A percentile compares a stretch with the other conserved stretches of the same genome.
phyloP scores from a whole-genome alignment of 2,113 vertebrate species.

The Protobothrops flavoviridis region DNA sequence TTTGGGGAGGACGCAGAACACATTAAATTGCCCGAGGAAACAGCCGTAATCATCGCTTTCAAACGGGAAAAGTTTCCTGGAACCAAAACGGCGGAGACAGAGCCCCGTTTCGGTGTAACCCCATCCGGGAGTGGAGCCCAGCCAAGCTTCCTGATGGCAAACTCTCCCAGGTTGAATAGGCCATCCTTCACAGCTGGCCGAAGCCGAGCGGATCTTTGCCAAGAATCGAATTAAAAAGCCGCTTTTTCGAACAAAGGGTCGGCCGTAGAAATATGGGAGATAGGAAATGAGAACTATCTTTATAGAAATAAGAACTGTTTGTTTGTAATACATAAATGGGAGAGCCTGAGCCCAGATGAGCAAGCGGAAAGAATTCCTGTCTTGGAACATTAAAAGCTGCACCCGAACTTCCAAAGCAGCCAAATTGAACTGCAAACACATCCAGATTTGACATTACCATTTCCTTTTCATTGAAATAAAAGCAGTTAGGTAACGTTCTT shows the following conservation, averaged over 20 bases:
- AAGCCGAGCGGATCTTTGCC: background rate
- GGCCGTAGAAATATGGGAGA: background rate
- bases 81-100: fast-evolving
- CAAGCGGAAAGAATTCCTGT: background rate
- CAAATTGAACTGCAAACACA: background rate
- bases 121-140: background rate
- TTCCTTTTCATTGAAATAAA: background rate
- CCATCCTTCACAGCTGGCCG: background rate
- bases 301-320: background rate
- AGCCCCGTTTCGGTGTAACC: background rate
- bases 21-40: background rate
- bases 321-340: background rate
- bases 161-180: background rate
- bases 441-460: background rate
- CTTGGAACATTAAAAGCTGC: background rate
- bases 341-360: background rate
- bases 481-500: background rate
- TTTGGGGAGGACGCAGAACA: background rate
- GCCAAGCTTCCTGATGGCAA: background rate
- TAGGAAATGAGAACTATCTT: background rate
- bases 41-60: conserved; percentile 3
- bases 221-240: background rate
- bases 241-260: background rate
- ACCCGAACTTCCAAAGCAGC: background rate
- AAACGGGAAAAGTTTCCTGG: background rate